Base-by-base conservation (phyloP, 2,888 invertebrate genomes). In the Conops quadrifasciatus region DNA sequence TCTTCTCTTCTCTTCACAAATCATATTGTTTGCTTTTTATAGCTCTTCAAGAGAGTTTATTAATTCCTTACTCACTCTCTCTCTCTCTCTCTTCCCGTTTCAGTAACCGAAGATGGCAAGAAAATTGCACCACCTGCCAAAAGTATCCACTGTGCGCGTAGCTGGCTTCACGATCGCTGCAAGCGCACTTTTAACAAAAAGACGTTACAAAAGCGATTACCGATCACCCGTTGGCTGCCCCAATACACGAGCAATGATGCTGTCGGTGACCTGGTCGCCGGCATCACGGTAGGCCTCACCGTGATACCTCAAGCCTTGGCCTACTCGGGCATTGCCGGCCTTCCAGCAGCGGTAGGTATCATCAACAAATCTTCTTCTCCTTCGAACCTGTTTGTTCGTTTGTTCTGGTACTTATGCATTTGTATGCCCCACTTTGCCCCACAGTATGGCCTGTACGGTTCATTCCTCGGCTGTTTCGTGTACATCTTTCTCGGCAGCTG, bases 401-500 rank as follows among this genome's bases (percentile, higher is more conserved):
- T n/a, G n/a, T n/a, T n/a, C n/a, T n/a, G n/a, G n/a, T 36, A 36
- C 36, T 36, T 36, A 36, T 36, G 5, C 4, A 7, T 36, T 36
- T 36, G 36, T 9, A 51, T 15, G 2, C 43, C 67, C 19, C 62
- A n/a, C 59, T n/a, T 65, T 60, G 71, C 2, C 24, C 26, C 85
- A 15, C 89, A 96, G 92, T 94, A 94, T 86, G 97, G 97, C 56
- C 88, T 97, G 66, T 97, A 97, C 86, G 94, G 95, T 67, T 94
- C 96, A n/a, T 97, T 97, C 87, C 87, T 96, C 80, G 95, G 96
- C 59, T 93, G 94, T 84, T 93, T 97, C 86, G 88, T 96, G 73
- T 97, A 97, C 88, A 93, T 94, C 79, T 87, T 97, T 77, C 89
- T 97, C 78, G 97, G 97, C 62, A 95, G 95, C 75, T 94, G 95